Evolutionary conservation across 1,140 invertebrate genomes (phyloP).

Genomic region (Campodea augens): DNA sequence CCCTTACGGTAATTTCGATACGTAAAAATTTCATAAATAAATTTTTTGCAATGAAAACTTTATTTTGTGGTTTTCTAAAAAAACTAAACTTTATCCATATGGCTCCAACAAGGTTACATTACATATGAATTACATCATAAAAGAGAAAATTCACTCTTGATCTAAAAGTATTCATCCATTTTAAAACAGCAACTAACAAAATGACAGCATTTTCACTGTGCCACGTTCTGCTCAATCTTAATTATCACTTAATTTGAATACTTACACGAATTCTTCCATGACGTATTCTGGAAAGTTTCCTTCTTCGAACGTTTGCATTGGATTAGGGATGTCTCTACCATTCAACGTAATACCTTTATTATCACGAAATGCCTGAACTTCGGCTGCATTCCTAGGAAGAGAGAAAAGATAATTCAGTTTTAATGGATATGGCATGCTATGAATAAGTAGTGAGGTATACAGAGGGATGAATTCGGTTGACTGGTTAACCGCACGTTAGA

Average conservation of each 20-base stretch:
- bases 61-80: too few species aligned
- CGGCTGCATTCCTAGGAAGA: slow-evolving; percentile 33
- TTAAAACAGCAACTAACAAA: not conserved
- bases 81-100: too few species aligned
- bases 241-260: slow-evolving; percentile 2
- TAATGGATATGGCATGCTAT: too few species aligned
- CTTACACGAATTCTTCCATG: slow-evolving; percentile 30
- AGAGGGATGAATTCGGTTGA: too few species aligned
- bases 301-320: slow-evolving; percentile 61
- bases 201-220: not conserved
- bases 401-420: too few species aligned
- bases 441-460: too few species aligned
- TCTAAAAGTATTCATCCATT: not conserved
- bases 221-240: not conserved
- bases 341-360: slow-evolving; percentile 65
- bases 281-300: slow-evolving; percentile 59
- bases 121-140: not conserved
- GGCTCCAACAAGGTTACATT: too few species aligned
- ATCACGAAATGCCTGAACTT: slow-evolving; percentile 53
- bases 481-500: too few species aligned
- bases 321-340: slow-evolving; percentile 48
- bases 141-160: not conserved
- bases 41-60: too few species aligned
- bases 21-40: too few species aligned
- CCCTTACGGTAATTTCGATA: too few species aligned